Evolutionary conservation across 2,888 invertebrate species (phyloP), one percentile per base, ranked within the genome.

Genomic region (Hoplodrina blanda): DNA sequence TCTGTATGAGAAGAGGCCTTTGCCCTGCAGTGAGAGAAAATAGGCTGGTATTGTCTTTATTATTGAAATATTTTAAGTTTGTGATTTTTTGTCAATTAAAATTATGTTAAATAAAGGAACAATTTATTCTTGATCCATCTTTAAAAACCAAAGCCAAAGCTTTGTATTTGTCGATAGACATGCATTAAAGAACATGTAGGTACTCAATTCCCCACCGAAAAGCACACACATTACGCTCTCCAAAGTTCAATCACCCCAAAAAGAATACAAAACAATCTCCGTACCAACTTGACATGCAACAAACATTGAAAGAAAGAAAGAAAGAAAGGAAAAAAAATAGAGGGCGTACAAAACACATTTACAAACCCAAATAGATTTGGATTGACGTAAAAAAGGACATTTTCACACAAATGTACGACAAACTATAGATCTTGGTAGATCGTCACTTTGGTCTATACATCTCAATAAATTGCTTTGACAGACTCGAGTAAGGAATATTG

Each of bases 401-500:
- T 79, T 76, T 76, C 69, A 59, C 74, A 53, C 68, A 76, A 82
- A 81, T 78, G 62, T 86, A 67, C 75, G 77, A 72, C 57, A 53
- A 71, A 76, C 79, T 79, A 80, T 80, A 81, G 75, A 76, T 81
- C 81, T 77, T 69, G 63, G 71, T 30, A 66, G 72, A 78, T 82
- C 85, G 86, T 85, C 82, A 85, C 76, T 77, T 56, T 66, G 78
- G 55, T 72, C 87, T 82, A 91, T 92, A 89, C 85, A 82, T 92
- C 91, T 91, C 89, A 90, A 92, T 93, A 93, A 92, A 92, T 93
- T 89, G 85, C 76, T 83, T 81, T 85, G 91, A 90, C 91, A 89
- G 85, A 71, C 73, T 46, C 25, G 71, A 81, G 78, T 81, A 76
- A 81, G 25, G 37, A 56, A 68, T 50, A 59, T 56, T 54, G 59